phyloP scores from a whole-genome alignment of 2,113 vertebrate genomes.

The Xenopus laevis region DNA sequence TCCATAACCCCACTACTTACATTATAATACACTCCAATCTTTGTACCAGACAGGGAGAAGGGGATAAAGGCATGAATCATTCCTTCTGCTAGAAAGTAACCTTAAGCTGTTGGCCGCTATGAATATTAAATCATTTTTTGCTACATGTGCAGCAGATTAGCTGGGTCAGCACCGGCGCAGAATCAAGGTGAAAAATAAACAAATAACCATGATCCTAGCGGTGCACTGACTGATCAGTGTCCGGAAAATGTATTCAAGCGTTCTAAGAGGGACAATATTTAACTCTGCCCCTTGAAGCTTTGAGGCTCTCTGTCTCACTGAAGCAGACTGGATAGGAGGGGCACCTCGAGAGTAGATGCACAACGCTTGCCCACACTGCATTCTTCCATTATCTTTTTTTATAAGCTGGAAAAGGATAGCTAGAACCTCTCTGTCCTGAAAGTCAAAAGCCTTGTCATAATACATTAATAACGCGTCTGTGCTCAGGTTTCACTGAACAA shows the following conservation, averaged over 20 bases:
- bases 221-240: conserved; percentile 52
- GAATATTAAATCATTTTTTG: conserved; percentile 37
- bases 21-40: not conserved
- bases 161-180: conserved; percentile 61
- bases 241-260: conserved; percentile 67
- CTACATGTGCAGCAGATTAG: conserved; percentile 43
- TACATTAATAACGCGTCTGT: conserved; percentile 67
- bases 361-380: conserved; percentile 58
- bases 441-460: conserved; percentile 69
- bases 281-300: conserved; percentile 67
- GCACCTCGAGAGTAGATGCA: conserved; percentile 63
- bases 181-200: conserved; percentile 68
- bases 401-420: conserved; percentile 57
- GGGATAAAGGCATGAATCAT: not conserved
- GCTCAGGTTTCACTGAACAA: conserved; percentile 58
- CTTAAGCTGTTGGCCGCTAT: conserved; percentile 19
- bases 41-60: conserved; percentile 1
- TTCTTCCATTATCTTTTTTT: conserved; percentile 66
- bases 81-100: conserved; percentile 10
- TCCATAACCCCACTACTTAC: conserved; percentile 12
- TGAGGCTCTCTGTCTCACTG: conserved; percentile 55
- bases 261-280: conserved; percentile 56
- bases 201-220: conserved; percentile 53
- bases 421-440: conserved; percentile 59
- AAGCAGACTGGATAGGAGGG: conserved; percentile 53